Conservation (phyloP, 2,113 vertebrate species). For the Nibea albiflora region DNA sequence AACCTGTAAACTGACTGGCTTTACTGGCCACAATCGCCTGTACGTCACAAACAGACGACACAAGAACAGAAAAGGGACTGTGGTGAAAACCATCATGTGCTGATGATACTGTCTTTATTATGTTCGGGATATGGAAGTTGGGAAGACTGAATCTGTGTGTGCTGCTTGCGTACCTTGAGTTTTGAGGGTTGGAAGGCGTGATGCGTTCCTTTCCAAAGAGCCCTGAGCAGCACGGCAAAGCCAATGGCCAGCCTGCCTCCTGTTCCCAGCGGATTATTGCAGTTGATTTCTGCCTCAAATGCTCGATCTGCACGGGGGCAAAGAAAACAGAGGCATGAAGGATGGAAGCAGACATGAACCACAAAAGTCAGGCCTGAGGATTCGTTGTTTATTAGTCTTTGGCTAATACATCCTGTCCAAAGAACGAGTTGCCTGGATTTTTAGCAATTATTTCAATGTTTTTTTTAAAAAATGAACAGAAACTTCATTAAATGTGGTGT, state of each 20-base stretch:
- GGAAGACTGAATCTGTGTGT: not conserved
- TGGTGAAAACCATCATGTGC: no score
- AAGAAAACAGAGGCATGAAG: not conserved
- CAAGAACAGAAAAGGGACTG: not conserved
- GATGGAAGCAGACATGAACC: not conserved
- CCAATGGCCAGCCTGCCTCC: conserved; percentile 95
- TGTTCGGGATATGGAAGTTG: not conserved
- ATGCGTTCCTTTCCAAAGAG: conserved; percentile 97
- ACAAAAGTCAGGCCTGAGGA: not conserved
- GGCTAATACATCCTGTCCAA: not conserved
- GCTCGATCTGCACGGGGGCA: conserved; percentile 86
- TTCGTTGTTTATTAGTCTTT: not conserved
- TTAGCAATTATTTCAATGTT: not conserved
- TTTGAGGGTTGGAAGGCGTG: conserved; percentile 98
- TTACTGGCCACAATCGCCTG: conserved; percentile 98
- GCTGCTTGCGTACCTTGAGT: conserved; percentile 89
- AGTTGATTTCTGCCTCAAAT: conserved; percentile 97
- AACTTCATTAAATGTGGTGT: not conserved
- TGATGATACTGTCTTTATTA: not conserved
- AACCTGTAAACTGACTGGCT: conserved; percentile 98
- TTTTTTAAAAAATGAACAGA: conserved; percentile 8
- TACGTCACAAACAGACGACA: not conserved
- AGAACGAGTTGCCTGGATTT: conserved; percentile 22
- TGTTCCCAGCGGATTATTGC: conserved; percentile 94
- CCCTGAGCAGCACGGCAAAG: conserved; percentile 94